phyloP scores from a whole-genome alignment of 1,140 invertebrate species.

The Drosophila obscura region DNA sequence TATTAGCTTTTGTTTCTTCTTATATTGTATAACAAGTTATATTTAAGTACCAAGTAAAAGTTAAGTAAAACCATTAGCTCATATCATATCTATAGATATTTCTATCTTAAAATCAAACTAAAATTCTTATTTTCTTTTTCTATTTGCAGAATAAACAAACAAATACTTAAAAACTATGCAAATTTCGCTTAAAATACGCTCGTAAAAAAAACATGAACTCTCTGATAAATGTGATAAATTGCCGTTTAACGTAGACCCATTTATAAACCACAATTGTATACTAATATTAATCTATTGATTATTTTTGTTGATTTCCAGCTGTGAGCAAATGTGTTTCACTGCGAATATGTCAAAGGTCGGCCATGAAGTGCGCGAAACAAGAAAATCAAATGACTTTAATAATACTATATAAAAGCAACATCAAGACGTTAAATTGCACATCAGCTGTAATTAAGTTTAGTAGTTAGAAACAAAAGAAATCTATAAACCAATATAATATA shows the following conservation, averaged over 20 bases:
- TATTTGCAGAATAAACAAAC: slow-evolving; percentile 48
- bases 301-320: slow-evolving; percentile 49
- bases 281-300: slow-evolving; percentile 5
- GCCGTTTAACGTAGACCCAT: slow-evolving; percentile 45
- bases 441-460: slow-evolving; percentile 78
- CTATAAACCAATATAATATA: slow-evolving; percentile 30
- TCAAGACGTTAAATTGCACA: slow-evolving; percentile 71
- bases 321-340: slow-evolving; percentile 75
- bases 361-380: slow-evolving; percentile 74
- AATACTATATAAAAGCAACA: slow-evolving; percentile 48
- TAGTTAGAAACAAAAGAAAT: slow-evolving; percentile 63
- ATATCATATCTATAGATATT: background rate
- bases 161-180: background rate
- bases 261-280: slow-evolving; percentile 1
- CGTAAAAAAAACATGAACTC: slow-evolving; percentile 2
- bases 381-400: slow-evolving; percentile 43
- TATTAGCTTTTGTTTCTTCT: background rate
- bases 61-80: no score
- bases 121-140: slow-evolving; percentile 18
- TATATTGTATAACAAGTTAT: background rate
- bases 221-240: background rate
- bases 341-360: slow-evolving; percentile 81
- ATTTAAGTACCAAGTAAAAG: background rate
- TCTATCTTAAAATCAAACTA: background rate
- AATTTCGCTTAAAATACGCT: slow-evolving; percentile 46